Percentiles rank a stretch among this genome's conserved stretches.
phyloP scores from a whole-genome alignment of 2,888 invertebrate species.

The Himalopsyche anomala region DNA sequence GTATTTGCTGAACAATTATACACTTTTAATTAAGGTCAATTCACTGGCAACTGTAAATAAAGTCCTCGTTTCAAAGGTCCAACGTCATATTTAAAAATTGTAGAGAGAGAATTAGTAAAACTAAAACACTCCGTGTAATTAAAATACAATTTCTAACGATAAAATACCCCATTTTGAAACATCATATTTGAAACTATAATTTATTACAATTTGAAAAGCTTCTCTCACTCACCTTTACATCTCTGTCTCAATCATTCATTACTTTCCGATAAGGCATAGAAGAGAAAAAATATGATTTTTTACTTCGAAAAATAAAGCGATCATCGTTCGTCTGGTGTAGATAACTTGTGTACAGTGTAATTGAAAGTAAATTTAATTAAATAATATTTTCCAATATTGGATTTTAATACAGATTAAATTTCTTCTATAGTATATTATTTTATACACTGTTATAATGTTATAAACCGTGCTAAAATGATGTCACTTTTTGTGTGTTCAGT shows the following conservation, averaged over 20 bases:
- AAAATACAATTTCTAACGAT: not conserved
- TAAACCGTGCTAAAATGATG: too few species aligned
- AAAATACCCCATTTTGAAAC: not conserved
- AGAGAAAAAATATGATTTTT: conserved; percentile 7
- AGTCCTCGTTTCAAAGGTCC: not conserved
- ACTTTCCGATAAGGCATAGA: not conserved
- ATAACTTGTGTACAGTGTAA: not conserved
- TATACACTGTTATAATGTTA: too few species aligned
- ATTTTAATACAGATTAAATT: too few species aligned
- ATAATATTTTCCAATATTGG: too few species aligned
- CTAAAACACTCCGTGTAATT: not conserved
- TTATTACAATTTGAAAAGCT: conserved; percentile 2
- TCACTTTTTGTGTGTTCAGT: too few species aligned
- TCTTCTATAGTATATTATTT: too few species aligned
- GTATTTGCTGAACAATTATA: not conserved
- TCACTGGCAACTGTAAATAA: conserved; percentile 14
- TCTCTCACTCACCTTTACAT: not conserved
- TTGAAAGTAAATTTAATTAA: not conserved
- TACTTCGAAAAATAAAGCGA: conserved; percentile 2
- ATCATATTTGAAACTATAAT: not conserved
- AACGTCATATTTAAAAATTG: conserved; percentile 5
- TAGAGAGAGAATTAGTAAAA: not conserved
- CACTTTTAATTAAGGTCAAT: not conserved
- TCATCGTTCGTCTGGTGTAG: not conserved
- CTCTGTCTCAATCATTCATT: conserved; percentile 26